Evolutionary conservation across 2,797 vertebrate genomes (phyloP).

Genomic region (Typhlichthys subterraneus): DNA sequence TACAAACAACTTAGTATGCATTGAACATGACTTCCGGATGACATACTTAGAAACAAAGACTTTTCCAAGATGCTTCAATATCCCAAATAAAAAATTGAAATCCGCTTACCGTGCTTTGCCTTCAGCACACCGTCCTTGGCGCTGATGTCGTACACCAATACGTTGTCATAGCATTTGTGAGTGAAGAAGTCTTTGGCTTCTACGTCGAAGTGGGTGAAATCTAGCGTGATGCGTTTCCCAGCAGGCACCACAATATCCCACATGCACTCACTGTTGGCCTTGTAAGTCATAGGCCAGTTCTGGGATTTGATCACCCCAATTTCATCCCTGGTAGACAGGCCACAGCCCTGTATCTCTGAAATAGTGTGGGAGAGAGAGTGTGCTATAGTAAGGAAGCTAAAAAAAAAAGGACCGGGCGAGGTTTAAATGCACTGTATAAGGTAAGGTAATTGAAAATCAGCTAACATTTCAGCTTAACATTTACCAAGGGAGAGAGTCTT

Average conservation of each 20-base stretch:
- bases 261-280: conserved; percentile 72
- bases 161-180: conserved; percentile 67
- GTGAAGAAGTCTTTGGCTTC: conserved; percentile 60
- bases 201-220: conserved; percentile 79
- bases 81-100: background rate
- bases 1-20: background rate
- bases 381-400: background rate
- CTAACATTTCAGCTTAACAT: conserved; percentile 6
- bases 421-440: background rate
- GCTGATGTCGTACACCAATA: conserved; percentile 68
- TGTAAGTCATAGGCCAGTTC: conserved; percentile 80
- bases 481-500: conserved; percentile 1
- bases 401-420: conserved; percentile 5
- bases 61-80: too few relatives aligned
- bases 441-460: background rate
- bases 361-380: conserved; percentile 20
- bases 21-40: too few relatives aligned
- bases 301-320: conserved; percentile 75
- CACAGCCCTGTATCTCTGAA: conserved; percentile 79
- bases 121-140: conserved; percentile 24
- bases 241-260: conserved; percentile 70
- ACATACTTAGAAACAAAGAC: too few relatives aligned
- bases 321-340: conserved; percentile 63
- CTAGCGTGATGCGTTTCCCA: conserved; percentile 66
- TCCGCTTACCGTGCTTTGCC: conserved; percentile 56